A percentile compares a stretch with the other conserved stretches of the same genome.
Evolutionary conservation across 2,797 vertebrate genomes (phyloP).

Genomic region (Lepidocolaptes lacrymiger): DNA sequence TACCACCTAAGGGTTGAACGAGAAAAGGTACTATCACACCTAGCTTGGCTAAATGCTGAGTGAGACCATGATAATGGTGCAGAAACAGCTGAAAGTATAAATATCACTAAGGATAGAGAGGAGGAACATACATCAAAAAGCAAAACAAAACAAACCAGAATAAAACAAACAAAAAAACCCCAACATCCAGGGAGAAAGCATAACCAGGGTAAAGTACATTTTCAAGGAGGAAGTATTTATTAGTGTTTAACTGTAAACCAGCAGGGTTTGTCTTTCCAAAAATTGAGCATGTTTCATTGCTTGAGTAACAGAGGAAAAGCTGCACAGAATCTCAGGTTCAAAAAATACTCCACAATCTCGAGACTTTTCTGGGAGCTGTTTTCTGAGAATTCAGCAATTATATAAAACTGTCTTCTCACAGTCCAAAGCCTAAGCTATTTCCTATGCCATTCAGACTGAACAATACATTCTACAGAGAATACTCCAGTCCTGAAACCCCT

Average conservation of each 20-base stretch:
- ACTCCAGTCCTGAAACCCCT: neutral
- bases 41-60: neutral
- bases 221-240: neutral
- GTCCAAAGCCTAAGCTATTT: neutral
- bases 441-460: neutral
- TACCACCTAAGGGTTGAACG: neutral
- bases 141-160: no score
- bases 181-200: neutral
- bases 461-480: neutral
- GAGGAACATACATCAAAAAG: no score
- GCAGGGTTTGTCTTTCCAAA: neutral
- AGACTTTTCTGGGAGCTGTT: neutral
- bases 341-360: neutral
- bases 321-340: neutral
- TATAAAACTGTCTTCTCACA: neutral
- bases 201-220: neutral
- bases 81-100: neutral
- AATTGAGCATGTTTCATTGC: neutral
- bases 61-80: neutral
- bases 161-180: rapidly evolving
- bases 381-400: neutral
- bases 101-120: neutral
- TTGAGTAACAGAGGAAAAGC: neutral
- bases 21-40: neutral
- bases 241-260: neutral